Percentiles rank a stretch among this genome's conserved stretches.
Conservation (phyloP, 2,888 invertebrate genomes). For the Hemaris fuciformis region DNA sequence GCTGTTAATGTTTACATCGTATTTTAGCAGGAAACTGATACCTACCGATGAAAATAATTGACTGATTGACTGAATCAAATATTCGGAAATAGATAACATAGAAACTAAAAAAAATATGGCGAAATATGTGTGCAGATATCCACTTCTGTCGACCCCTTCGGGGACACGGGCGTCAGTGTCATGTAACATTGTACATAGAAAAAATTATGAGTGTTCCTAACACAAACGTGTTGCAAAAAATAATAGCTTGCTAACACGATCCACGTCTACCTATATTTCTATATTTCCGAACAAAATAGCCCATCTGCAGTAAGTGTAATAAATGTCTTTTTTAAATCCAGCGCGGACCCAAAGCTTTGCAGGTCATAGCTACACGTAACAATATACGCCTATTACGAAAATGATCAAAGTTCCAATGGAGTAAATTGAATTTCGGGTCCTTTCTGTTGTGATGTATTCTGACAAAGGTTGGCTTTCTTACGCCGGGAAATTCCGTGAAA, state of each 20-base stretch:
- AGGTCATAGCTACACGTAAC: slow-evolving; percentile 3
- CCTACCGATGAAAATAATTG: no score
- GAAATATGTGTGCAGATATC: no score
- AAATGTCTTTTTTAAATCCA: slow-evolving; percentile 1
- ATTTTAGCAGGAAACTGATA: no score
- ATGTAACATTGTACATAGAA: neutral
- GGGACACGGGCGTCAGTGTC: no score
- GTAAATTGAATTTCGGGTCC: slow-evolving; percentile 5
- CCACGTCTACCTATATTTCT: no score
- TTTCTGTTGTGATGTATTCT: slow-evolving; percentile 2
- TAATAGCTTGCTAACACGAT: slow-evolving; percentile 9
- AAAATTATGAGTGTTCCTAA: neutral
- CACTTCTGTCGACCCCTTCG: no score
- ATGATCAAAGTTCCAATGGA: slow-evolving; percentile 3
- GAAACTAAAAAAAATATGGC: no score
- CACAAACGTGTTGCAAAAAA: no score
- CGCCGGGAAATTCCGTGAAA: neutral
- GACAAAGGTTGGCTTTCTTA: neutral
- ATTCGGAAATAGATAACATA: no score
- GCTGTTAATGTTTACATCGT: no score
- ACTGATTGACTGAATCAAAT: no score
- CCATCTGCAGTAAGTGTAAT: slow-evolving; percentile 3
- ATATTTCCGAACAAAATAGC: slow-evolving; percentile 5
- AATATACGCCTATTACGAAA: neutral
- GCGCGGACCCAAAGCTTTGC: neutral